phyloP scores from a whole-genome alignment of 1,140 invertebrate species.

The Drosophila tani region DNA sequence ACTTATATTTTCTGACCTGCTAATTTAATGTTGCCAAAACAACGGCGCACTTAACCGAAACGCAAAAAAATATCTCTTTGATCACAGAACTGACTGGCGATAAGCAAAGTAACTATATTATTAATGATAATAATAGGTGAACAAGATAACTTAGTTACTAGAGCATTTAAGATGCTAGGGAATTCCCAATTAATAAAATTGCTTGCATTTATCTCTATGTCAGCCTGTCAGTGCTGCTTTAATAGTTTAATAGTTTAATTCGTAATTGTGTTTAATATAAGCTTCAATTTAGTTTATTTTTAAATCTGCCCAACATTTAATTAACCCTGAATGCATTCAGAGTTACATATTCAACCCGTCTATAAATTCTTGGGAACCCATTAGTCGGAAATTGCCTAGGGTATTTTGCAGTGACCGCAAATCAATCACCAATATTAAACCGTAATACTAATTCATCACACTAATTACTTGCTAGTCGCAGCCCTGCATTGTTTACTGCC shows the following conservation, averaged over 20 bases:
- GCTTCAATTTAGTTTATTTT: background rate
- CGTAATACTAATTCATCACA: background rate
- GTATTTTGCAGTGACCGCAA: background rate
- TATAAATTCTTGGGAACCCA: background rate
- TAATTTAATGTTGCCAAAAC: no score
- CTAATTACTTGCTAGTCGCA: background rate
- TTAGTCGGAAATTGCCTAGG: background rate
- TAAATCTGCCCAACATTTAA: background rate
- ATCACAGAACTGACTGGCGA: background rate
- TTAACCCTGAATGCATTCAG: background rate
- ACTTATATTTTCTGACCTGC: no score
- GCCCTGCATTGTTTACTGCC: no score
- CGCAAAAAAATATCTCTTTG: no score
- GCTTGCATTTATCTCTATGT: background rate
- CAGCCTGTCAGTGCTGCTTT: background rate
- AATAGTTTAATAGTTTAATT: conserved; percentile 3
- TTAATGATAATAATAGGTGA: background rate
- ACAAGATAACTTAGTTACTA: background rate
- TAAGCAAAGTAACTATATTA: background rate
- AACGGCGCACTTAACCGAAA: no score
- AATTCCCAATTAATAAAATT: conserved; percentile 3
- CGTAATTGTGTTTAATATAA: background rate
- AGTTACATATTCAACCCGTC: background rate
- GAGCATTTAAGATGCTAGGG: background rate
- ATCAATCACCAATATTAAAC: background rate